Evolutionary conservation across 2,797 vertebrate species (phyloP).

Genomic region (Coregonus sp.): DNA sequence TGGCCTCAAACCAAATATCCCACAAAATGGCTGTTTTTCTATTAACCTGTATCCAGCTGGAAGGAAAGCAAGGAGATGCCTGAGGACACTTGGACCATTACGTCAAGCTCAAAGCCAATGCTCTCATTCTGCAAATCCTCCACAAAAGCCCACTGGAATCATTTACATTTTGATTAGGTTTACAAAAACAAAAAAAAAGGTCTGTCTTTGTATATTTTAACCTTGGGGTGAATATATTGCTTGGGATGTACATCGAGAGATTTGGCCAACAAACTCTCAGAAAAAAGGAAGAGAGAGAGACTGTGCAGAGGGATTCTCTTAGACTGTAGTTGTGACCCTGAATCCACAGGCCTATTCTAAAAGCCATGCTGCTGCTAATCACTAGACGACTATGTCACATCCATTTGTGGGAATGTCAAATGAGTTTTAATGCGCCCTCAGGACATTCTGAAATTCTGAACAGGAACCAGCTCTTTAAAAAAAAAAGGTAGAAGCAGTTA

Average conservation of each 20-base stretch:
- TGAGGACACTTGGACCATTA: neutral
- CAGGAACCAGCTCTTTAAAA: neutral
- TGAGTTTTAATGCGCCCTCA: neutral
- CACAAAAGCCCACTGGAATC: neutral
- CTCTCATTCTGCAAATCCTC: constrained; percentile 15
- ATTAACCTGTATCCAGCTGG: no score
- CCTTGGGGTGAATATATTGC: neutral
- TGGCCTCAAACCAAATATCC: neutral
- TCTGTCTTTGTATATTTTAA: neutral
- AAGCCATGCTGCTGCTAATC: neutral
- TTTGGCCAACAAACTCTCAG: neutral
- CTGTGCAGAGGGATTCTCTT: neutral
- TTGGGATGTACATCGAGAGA: neutral
- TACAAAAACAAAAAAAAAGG: neutral
- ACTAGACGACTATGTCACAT: neutral
- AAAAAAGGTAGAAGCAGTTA: neutral
- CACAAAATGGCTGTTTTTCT: no score
- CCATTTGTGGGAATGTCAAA: neutral
- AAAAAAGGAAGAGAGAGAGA: neutral
- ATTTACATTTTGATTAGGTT: constrained; percentile 12
- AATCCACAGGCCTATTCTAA: neutral
- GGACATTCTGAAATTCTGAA: neutral
- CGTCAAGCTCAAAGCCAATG: neutral
- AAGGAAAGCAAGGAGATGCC: no score
- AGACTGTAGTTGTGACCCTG: neutral